Evolutionary conservation across 1,140 invertebrate genomes (phyloP).

Genomic region (Zaprionus ornatus): DNA sequence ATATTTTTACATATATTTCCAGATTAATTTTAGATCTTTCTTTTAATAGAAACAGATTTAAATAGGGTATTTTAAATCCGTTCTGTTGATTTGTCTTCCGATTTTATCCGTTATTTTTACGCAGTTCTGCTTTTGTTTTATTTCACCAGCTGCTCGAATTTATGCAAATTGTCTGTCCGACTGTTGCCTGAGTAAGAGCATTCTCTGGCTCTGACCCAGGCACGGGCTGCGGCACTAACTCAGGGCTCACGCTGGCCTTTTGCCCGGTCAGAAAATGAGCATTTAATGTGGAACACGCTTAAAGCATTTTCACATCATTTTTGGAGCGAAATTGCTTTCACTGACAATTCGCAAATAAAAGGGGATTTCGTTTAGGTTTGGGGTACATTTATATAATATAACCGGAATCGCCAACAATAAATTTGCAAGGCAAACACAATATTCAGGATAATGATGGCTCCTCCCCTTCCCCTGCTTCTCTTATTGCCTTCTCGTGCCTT

Average conservation of each 20-base stretch:
- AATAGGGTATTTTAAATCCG: constrained; percentile 11
- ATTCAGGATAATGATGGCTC: constrained; percentile 2
- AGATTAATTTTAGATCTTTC: no score
- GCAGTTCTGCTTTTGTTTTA: constrained; percentile 19
- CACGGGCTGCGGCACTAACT: neutral
- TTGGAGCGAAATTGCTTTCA: constrained; percentile 27
- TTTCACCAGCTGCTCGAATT: constrained; percentile 54
- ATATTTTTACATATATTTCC: no score
- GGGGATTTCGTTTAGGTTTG: neutral
- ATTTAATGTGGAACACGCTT: constrained; percentile 62
- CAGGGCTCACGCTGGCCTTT: neutral
- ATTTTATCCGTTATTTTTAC: neutral
- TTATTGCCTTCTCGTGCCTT: neutral
- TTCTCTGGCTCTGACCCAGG: neutral
- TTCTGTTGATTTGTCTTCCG: neutral
- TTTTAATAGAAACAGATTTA: no score
- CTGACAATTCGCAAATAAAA: constrained; percentile 35
- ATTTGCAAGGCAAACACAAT: constrained; percentile 33
- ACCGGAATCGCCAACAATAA: constrained; percentile 58
- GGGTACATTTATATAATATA: constrained; percentile 18
- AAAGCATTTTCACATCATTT: constrained; percentile 49
- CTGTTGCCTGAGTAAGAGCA: constrained; percentile 32
- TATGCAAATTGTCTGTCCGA: constrained; percentile 63
- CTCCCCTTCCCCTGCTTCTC: neutral
- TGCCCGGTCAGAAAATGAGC: constrained; percentile 30